phyloP scores from a whole-genome alignment of 2,797 vertebrate genomes.

The Lepilemur ruficaudatus region DNA sequence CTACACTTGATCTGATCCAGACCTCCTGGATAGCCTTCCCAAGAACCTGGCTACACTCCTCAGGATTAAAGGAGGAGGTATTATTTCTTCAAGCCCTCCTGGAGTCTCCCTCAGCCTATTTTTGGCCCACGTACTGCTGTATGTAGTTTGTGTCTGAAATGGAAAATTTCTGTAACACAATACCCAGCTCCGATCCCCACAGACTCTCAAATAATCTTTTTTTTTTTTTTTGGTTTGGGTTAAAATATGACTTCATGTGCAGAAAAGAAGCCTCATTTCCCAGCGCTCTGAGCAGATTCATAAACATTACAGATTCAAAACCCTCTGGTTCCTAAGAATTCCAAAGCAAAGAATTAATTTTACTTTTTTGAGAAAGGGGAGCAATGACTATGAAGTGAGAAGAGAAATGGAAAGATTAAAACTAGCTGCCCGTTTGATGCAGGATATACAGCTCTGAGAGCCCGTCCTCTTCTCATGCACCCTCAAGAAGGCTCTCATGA shows the following conservation, averaged over 20 bases:
- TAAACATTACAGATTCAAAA: slow-evolving; percentile 36
- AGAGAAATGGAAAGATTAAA: background rate
- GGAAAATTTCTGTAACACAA: slow-evolving; percentile 79
- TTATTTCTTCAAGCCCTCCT: slow-evolving; percentile 64
- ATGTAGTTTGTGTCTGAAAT: slow-evolving; percentile 74
- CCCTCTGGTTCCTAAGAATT: slow-evolving; percentile 1
- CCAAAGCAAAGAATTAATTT: background rate
- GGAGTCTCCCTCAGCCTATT: slow-evolving; percentile 37
- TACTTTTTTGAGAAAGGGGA: slow-evolving; percentile 28
- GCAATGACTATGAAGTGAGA: background rate
- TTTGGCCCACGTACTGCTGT: slow-evolving; percentile 50
- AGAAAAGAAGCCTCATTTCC: slow-evolving; percentile 47
- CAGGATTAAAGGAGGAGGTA: slow-evolving; percentile 32
- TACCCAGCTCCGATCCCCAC: slow-evolving; percentile 69
- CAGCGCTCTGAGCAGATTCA: slow-evolving; percentile 39
- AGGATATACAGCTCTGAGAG: fast-evolving
- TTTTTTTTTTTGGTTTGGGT: slow-evolving; percentile 42
- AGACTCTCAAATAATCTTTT: slow-evolving; percentile 49
- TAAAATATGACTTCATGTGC: slow-evolving; percentile 73
- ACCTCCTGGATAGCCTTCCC: background rate
- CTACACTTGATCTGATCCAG: slow-evolving; percentile 23
- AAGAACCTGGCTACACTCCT: slow-evolving; percentile 3
- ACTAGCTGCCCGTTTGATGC: background rate
- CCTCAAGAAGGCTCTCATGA: fast-evolving
- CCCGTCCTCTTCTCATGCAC: background rate